These are phyloP conservation scores for Prinia subflava DNA, from an alignment of 2,113 vertebrate species.

Conservation along the genomic window DNA sequence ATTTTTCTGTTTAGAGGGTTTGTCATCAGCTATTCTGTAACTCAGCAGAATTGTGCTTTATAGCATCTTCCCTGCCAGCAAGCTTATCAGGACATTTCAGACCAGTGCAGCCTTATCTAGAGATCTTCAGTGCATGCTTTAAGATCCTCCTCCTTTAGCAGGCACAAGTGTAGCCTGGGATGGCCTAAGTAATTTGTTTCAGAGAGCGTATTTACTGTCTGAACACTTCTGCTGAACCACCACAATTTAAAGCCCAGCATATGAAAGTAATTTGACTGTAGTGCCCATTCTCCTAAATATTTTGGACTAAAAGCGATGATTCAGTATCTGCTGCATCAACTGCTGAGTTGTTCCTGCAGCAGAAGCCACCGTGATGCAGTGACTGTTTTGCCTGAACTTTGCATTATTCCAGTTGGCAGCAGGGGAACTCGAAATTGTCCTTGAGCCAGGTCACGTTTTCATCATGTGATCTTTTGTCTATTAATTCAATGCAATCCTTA, in stretches of 20 bases:
- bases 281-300: background rate
- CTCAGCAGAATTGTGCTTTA: background rate
- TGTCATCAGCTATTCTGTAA: background rate
- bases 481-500: background rate
- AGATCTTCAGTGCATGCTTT: background rate
- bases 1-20: background rate
- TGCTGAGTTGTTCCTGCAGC: background rate
- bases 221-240: background rate
- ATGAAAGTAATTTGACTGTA: background rate
- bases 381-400: background rate
- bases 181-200: background rate
- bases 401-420: background rate
- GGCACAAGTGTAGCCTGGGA: background rate
- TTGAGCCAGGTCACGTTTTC: background rate
- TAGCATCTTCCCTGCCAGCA: background rate
- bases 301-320: background rate
- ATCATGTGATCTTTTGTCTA: background rate
- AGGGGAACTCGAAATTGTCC: background rate
- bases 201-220: background rate
- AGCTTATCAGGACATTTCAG: background rate
- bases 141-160: background rate
- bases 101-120: background rate
- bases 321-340: background rate
- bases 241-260: background rate
- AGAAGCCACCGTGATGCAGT: background rate